phyloP scores from a whole-genome alignment of 1,140 invertebrate genomes.

The Euwallacea similis region DNA sequence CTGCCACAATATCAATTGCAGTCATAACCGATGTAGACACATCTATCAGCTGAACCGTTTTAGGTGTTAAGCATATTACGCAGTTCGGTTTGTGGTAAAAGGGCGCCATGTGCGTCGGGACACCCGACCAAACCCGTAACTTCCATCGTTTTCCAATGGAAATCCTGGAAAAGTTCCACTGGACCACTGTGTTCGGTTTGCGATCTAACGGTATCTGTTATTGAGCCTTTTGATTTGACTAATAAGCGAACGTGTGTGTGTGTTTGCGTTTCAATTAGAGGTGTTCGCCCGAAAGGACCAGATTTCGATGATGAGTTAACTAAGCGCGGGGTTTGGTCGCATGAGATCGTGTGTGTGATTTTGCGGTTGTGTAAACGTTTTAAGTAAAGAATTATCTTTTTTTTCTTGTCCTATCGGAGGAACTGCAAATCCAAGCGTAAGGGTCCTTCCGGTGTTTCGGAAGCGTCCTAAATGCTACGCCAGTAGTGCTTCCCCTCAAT shows the following conservation, averaged over 20 bases:
- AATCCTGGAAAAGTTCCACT: constrained; percentile 27
- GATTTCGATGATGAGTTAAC: constrained; percentile 29
- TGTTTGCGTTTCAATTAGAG: constrained; percentile 32
- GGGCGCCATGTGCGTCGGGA: constrained; percentile 41
- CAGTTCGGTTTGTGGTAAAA: constrained; percentile 50
- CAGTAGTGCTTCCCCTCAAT: too few species aligned
- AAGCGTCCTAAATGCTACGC: too few species aligned
- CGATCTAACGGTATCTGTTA: constrained; percentile 45
- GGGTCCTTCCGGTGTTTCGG: too few species aligned
- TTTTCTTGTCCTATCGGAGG: too few species aligned
- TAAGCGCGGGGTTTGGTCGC: neutral
- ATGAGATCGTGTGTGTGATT: neutral
- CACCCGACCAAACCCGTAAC: constrained; percentile 17
- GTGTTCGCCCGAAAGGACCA: constrained; percentile 18
- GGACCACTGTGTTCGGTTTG: constrained; percentile 40
- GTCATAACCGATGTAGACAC: constrained; percentile 48
- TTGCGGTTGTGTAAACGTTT: too few species aligned
- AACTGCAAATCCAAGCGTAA: too few species aligned
- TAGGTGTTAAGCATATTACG: constrained; percentile 54
- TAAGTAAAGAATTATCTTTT: too few species aligned
- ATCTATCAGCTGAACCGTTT: constrained; percentile 49
- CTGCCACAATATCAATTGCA: constrained; percentile 48
- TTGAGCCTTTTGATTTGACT: constrained; percentile 49
- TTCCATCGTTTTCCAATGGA: neutral
- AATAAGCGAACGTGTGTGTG: constrained; percentile 35